phyloP scores from a whole-genome alignment of 2,113 vertebrate species.

The Marmota monax region DNA sequence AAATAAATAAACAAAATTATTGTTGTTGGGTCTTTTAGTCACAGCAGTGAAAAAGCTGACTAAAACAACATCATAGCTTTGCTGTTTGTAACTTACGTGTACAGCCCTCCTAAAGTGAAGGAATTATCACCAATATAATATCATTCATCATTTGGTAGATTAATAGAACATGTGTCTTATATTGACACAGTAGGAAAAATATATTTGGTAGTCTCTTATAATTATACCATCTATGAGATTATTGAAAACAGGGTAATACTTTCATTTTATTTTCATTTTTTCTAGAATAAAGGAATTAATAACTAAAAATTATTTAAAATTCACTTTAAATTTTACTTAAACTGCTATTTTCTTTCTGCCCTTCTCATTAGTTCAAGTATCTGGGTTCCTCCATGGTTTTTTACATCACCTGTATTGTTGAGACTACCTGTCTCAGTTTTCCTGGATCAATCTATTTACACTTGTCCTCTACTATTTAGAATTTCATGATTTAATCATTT shows the following conservation, averaged over 20 bases:
- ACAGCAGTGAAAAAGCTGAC: too few relatives aligned
- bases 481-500: background rate
- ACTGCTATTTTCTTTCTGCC: background rate
- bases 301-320: background rate
- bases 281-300: background rate
- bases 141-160: background rate
- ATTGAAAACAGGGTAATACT: background rate
- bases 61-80: background rate
- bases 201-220: background rate
- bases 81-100: background rate
- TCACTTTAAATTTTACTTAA: background rate
- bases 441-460: background rate
- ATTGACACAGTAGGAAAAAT: background rate
- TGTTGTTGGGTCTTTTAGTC: too few relatives aligned
- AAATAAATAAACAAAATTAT: too few relatives aligned
- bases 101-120: background rate
- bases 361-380: background rate
- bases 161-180: background rate
- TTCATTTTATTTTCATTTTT: background rate
- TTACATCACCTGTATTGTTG: background rate
- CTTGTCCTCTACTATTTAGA: background rate
- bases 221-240: background rate
- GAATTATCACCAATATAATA: background rate
- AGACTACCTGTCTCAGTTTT: background rate
- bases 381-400: background rate